Evolutionary conservation across 2,113 vertebrate genomes (phyloP).

Genomic region (Melanerpes aurifrons): DNA sequence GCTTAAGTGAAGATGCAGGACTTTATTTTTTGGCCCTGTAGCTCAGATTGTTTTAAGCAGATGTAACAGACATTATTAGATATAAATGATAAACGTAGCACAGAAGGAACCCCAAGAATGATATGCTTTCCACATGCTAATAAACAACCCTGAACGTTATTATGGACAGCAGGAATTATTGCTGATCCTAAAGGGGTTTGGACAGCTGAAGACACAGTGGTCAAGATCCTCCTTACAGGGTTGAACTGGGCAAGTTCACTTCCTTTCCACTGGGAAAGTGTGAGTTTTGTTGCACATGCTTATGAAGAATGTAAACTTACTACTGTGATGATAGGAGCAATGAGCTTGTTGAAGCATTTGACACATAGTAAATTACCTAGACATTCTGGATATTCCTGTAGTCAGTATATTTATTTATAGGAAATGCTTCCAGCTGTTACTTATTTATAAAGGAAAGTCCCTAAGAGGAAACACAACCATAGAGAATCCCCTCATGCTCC

Average conservation of each 20-base stretch:
- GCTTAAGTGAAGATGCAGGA: not conserved
- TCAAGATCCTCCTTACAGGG: not conserved
- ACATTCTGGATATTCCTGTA: not conserved
- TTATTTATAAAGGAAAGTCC: not conserved
- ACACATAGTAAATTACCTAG: not conserved
- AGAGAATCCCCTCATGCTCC: not conserved
- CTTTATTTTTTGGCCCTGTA: not conserved
- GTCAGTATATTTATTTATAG: not conserved
- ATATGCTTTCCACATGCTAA: not conserved
- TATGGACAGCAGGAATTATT: not conserved
- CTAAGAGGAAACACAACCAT: not conserved
- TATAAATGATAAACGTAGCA: not conserved
- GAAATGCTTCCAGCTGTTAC: not conserved
- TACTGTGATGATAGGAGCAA: not conserved
- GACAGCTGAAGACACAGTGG: not conserved
- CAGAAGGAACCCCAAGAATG: not conserved
- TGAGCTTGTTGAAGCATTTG: not conserved
- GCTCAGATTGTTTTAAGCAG: not conserved
- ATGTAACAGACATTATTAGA: not conserved
- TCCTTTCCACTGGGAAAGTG: not conserved
- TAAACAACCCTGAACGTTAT: not conserved
- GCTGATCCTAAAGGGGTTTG: not conserved
- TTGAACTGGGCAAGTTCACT: not conserved
- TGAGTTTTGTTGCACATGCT: not conserved
- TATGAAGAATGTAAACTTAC: not conserved